A percentile compares a stretch with the other conserved stretches of the same genome.
Conservation (phyloP, 2,797 vertebrate species). For the Rhinella marina region DNA sequence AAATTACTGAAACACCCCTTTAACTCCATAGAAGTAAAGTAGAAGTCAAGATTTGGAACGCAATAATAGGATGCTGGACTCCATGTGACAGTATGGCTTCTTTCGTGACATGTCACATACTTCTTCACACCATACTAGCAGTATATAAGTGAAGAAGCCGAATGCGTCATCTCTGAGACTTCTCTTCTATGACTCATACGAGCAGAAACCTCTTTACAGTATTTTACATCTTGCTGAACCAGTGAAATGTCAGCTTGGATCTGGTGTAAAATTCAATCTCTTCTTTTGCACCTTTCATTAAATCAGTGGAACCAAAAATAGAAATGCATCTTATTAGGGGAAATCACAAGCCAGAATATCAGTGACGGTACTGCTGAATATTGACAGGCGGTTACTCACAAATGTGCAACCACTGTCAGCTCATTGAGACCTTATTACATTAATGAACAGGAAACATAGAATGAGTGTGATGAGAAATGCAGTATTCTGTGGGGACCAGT, state of each 20-base stretch:
- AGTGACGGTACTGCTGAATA: not conserved
- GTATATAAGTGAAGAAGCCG: not conserved
- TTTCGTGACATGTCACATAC: no score
- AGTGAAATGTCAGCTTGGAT: slow-evolving; percentile 21
- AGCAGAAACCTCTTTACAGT: not conserved
- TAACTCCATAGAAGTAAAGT: no score
- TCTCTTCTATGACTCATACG: not conserved
- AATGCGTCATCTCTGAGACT: not conserved
- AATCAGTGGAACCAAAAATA: slow-evolving; percentile 4
- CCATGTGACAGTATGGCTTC: no score
- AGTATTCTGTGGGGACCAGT: not conserved
- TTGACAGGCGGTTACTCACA: not conserved
- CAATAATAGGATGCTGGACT: no score
- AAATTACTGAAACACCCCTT: no score
- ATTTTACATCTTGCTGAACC: slow-evolving; percentile 27
- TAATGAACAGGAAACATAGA: not conserved
- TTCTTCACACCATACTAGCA: not conserved
- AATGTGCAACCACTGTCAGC: not conserved
- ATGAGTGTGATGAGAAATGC: not conserved
- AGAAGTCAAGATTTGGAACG: no score
- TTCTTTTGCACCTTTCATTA: slow-evolving; percentile 2
- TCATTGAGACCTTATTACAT: not conserved
- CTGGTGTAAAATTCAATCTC: not conserved
- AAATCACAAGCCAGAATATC: not conserved
- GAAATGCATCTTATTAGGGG: slow-evolving; percentile 12